Percentiles rank a stretch among this genome's conserved stretches.
Conservation (phyloP, 2,888 invertebrate genomes). For the Chloromyia formosa region DNA sequence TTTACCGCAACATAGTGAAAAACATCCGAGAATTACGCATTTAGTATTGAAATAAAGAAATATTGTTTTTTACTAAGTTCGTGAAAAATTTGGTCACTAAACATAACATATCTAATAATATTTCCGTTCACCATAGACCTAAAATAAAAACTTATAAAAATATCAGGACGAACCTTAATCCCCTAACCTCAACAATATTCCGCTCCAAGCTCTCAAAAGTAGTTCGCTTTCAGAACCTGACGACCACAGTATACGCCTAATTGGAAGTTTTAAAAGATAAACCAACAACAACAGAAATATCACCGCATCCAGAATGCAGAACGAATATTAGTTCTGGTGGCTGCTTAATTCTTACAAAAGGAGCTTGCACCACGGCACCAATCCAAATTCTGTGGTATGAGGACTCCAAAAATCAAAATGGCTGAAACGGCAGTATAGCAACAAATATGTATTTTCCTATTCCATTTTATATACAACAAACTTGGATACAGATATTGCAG, state of each 20-base stretch:
- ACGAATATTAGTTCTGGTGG: conserved; percentile 3
- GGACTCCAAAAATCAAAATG: conserved; percentile 35
- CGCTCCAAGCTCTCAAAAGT: no score
- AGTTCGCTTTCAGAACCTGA: no score
- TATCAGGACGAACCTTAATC: no score
- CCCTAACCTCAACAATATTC: no score
- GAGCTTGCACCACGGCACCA: not conserved
- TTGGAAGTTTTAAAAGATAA: not conserved
- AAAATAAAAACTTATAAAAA: no score
- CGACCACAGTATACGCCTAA: not conserved
- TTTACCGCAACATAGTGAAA: no score
- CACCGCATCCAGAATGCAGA: not conserved
- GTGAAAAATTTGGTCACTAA: no score
- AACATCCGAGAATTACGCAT: no score
- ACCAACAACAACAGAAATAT: conserved; percentile 18
- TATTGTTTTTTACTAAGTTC: no score
- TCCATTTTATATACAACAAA: not conserved
- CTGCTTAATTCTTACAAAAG: not conserved
- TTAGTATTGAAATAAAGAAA: no score
- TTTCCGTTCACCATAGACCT: no score
- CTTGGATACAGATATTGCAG: conserved; percentile 30
- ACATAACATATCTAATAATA: no score
- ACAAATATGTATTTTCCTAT: not conserved
- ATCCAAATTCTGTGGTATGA: not conserved
- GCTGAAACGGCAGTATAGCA: conserved; percentile 27